phyloP scores from a whole-genome alignment of 2,113 vertebrate genomes.

The Falco punctatus region DNA sequence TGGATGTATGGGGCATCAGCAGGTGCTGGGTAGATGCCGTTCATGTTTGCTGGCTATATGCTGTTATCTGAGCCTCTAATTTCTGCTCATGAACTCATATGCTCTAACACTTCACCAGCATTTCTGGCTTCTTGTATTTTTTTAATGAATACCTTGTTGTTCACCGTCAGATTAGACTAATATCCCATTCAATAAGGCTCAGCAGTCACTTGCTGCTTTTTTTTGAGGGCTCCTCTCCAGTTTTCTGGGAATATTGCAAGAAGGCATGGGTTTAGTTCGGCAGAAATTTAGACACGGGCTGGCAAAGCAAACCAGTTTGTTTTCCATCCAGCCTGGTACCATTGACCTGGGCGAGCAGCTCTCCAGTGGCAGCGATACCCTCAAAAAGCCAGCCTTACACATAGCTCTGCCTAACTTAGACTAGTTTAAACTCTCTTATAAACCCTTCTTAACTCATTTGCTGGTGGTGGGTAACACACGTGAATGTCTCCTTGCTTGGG shows the following conservation, averaged over 20 bases:
- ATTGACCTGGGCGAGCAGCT: background rate
- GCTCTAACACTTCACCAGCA: fast-evolving
- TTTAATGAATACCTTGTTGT: background rate
- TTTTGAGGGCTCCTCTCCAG: background rate
- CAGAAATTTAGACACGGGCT: background rate
- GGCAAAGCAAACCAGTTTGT: background rate
- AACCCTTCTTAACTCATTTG: background rate
- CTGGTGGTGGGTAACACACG: background rate
- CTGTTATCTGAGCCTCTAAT: background rate
- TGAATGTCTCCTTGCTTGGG: background rate
- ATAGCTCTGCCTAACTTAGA: background rate
- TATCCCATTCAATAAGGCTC: background rate
- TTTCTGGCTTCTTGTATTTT: background rate
- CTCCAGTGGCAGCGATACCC: fast-evolving
- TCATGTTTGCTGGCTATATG: background rate
- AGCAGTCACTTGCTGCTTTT: background rate
- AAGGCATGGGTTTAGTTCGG: background rate
- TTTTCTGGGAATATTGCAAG: background rate
- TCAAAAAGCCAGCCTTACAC: background rate
- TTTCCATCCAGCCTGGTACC: background rate
- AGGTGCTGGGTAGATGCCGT: background rate
- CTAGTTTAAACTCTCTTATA: background rate
- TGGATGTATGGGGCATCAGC: background rate
- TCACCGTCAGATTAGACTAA: background rate
- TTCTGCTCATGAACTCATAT: fast-evolving